Base-by-base conservation (phyloP, 1,140 invertebrate genomes). In the Nebria ingens region DNA sequence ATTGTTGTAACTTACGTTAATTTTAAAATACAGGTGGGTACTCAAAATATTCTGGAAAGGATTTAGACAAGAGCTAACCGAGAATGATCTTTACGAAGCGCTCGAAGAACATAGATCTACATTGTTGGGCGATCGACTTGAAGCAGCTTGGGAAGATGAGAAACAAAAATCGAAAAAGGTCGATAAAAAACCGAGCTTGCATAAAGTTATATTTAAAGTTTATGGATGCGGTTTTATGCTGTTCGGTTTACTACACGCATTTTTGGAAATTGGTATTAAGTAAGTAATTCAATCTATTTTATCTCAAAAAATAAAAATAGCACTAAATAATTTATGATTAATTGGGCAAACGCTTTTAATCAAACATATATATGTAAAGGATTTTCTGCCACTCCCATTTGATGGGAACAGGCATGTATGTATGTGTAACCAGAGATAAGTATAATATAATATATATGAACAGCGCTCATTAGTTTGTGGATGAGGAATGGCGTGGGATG, bases 31-130 rank as follows among this genome's bases (percentile, higher is more conserved):
- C 61, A 76, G 75, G 56, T 75, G 71, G 61, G 71, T 73, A 58
- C 68, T 76, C 65, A 73, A 73, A 21, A 73, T 75, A 59, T 78
- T 79, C 61, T 73, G 65, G 52, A 74, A 71, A 57, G 75, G 74
- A 11, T 71, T 67, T 53, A 77, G 76, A 65, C 64, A 73, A 34
- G 74, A 77, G 50, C 60, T 83, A n/a, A 76, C 73, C 19, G 64
- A 78, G 52, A 71, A 76, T 9, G 80, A 83, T 62, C 62, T 84
- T 15, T 83, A 75, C 68, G 68, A 74, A 55, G 74, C 79, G 13
- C 69, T 81, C 9, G 67, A 72, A 9, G 71, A 73, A 21, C 79
- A 84, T 58, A 68, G 68, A n/a, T 82, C 80, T 0, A 71, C 72
- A 12, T 64, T 65, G 1, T 61, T 83, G 2, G 79, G 80, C 3